phyloP scores from a whole-genome alignment of 2,797 vertebrate species.

The Xenops minutus region DNA sequence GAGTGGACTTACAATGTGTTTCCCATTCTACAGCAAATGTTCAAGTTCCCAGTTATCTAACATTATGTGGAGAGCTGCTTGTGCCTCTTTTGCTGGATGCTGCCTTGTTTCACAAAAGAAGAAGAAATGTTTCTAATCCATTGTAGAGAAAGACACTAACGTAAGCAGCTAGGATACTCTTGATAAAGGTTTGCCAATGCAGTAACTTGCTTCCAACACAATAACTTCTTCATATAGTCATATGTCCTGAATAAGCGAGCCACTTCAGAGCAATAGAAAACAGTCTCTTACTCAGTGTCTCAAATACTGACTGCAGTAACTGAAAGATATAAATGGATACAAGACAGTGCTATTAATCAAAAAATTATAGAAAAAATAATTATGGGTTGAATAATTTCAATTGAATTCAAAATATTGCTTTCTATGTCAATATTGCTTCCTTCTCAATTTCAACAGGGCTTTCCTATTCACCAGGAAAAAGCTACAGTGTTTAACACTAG shows the following conservation, averaged over 20 bases:
- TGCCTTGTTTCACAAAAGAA: neutral
- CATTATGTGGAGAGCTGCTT: neutral
- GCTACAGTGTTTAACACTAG: constrained; percentile 83
- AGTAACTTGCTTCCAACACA: neutral
- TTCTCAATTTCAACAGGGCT: constrained; percentile 76
- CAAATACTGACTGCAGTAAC: neutral
- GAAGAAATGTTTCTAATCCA: neutral
- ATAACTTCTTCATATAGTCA: neutral
- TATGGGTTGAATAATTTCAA: neutral
- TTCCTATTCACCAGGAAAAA: constrained; percentile 87
- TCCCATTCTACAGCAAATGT: neutral
- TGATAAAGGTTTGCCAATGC: neutral
- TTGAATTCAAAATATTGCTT: neutral
- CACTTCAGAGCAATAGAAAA: neutral
- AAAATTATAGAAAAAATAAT: neutral
- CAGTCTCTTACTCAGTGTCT: neutral
- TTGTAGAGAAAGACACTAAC: neutral
- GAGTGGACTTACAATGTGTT: neutral
- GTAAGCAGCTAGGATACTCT: neutral
- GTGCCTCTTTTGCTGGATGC: neutral
- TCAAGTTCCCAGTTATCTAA: neutral
- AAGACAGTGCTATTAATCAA: neutral
- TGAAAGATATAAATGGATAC: neutral
- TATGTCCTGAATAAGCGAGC: neutral
- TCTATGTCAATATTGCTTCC: neutral